Percentiles rank a stretch among this genome's conserved stretches.
These are phyloP conservation scores for Meandrina meandrites DNA, from an alignment of 92 coral and sea anemone genomes.

Conservation along the genomic window DNA sequence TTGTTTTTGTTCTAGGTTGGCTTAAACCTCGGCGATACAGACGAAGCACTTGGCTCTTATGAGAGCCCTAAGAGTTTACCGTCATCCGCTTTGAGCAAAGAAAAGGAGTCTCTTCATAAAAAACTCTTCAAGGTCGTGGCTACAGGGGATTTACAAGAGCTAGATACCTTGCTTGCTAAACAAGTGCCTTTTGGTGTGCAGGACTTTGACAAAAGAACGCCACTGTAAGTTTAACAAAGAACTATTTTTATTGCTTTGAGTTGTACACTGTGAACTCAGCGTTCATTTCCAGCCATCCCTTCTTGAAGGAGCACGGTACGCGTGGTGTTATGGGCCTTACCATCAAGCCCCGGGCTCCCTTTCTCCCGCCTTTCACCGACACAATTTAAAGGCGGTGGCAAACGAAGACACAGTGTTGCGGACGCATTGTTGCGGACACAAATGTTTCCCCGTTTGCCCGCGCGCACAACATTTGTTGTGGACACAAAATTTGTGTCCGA, in stretches of 20 bases:
- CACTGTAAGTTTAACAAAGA: constrained; percentile 75
- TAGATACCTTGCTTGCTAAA: constrained; percentile 59
- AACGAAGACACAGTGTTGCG: no score
- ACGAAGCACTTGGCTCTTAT: constrained; percentile 8
- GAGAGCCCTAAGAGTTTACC: constrained; percentile 28
- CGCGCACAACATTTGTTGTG: no score
- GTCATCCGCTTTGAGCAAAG: constrained; percentile 21
- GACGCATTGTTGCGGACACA: no score
- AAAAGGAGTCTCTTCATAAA: constrained; percentile 30
- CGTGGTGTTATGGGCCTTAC: no score
- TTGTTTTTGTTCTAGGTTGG: constrained; percentile 57
- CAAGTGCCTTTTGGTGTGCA: constrained; percentile 63
- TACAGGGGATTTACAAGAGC: constrained; percentile 64
- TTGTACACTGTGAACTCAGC: background rate
- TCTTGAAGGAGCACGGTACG: no score
- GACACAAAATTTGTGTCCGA: no score
- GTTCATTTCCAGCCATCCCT: no score
- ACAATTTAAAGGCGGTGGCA: no score
- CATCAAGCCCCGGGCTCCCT: no score
- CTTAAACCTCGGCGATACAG: constrained; percentile 29
- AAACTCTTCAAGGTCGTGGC: constrained; percentile 71
- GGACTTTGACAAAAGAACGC: constrained; percentile 83
- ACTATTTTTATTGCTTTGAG: constrained; percentile 8
- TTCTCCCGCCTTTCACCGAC: no score
- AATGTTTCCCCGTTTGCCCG: no score